Base-by-base conservation (phyloP, 1,140 invertebrate species). In the Trissolcus basalis region DNA sequence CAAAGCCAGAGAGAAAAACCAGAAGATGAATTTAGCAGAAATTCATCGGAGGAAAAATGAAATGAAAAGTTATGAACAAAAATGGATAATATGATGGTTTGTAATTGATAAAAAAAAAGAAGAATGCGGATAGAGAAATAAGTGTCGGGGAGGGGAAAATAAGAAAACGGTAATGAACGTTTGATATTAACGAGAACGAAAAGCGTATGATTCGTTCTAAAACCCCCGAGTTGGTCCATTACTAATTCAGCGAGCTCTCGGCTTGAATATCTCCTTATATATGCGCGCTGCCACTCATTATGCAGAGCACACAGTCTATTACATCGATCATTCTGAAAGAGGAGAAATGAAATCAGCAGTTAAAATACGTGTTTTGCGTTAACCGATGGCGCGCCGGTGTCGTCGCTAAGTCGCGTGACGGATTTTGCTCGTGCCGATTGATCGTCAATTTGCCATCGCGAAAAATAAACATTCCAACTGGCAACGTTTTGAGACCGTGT, bases 341-440 rank as follows among this genome's bases (percentile, higher is more conserved):
- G 16, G 32, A 47, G 33, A 59, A 56, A 68, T 68, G 47, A 68
- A 53, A 69, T 60, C 43, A 60, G 55, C 55, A 61, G 47, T 55
- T 69, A 48, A 69, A 68, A 68, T 59, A 59, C 41, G 9, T 48
- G 36, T 49, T 5, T 43, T 43, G n/a, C n/a, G n/a, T 13, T 59
- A 50, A 47, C n/a, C 10, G 10, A 36, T 3, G 41, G 49, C 51
- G 48, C 53, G 41, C 32, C 0, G 27, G 48, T 64, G 48, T 59
- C 59, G 47, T 64, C 14, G 11, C 55, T 39, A 55, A 72, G 60
- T 72, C 51, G n/a, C 36, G 19, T 47, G 12, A 53, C 39, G 59
- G 56, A 59, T 47, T 63, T 60, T n/a, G n/a, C n/a, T n/a, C n/a
- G n/a, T n/a, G n/a, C n/a, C 69, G 54, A 54, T 59, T 60, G 64